Base-by-base conservation (phyloP, 2,113 vertebrate species). In the Chaetodon trifascialis region DNA sequence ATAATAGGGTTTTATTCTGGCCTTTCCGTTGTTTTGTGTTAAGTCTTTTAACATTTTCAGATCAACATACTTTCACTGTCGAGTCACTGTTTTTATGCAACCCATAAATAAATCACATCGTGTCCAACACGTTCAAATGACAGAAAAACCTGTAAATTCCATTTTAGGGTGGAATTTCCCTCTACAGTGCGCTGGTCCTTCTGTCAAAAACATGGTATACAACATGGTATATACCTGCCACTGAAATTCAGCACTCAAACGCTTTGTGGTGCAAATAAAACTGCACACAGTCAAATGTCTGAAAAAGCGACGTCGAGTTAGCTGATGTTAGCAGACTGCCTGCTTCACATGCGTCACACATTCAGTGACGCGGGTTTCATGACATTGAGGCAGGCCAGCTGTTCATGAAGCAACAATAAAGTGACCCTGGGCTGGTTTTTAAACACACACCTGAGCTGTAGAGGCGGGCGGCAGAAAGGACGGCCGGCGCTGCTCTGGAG, bases 401-500 rank as follows among this genome's bases (percentile, higher is more conserved):
- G 58, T 23, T 60, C 0, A 5, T 3, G 47, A 11, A 12, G 38
- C 36, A 0, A 2, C 21, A 15, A 17, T 3, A 15, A 68, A 34
- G 10, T 5, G 40, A 54, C 12, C 51, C 21, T 2, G 25, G 4
- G 7, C 40, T 0, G 11, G 0, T 19, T 36, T 15, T 11, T 2
- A 52, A 44, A 71, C 66, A 77, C 86, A 30, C 89, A 96, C 95
- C 96, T 89, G 95, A 87, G 84, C 93, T 94, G 88, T 76, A 94
- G 11, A 91, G 90, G 9, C 94, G 94, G 9, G 71, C 82, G 21
- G 92, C 86, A 10, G 85, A 73, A 60, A 90, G 23, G 1, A 77
- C 23, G 12, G 59, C 81, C 0, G 95, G 90, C 0, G 85, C 66
- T 3, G 88, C 52, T 44, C 83, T 51, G 30, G 71, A 59, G 7